phyloP scores from a whole-genome alignment of 2,888 invertebrate species.

The Teinopalpus imperialis region DNA sequence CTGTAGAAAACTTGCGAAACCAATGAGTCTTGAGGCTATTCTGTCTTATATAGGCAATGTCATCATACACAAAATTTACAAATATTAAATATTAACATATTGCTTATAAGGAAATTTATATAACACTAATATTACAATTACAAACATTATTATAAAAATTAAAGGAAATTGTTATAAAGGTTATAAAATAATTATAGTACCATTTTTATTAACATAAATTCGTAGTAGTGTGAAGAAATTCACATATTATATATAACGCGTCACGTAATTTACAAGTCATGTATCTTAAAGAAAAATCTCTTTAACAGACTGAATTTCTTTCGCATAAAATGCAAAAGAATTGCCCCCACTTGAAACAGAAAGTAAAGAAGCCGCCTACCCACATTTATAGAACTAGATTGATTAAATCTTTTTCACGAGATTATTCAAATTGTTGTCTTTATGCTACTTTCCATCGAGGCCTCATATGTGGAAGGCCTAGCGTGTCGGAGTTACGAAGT shows the following conservation, averaged over 20 bases:
- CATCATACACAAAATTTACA: no score
- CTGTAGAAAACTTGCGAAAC: no score
- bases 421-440: constrained; percentile 38
- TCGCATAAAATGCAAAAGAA: constrained; percentile 21
- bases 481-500: no score
- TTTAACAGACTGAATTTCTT: constrained; percentile 28
- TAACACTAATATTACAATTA: constrained; percentile 3
- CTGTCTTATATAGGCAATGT: no score
- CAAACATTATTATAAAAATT: not conserved
- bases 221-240: not conserved
- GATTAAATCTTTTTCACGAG: constrained; percentile 31
- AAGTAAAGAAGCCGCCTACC: constrained; percentile 27
- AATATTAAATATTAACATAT: constrained; percentile 4
- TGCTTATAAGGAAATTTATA: constrained; percentile 1
- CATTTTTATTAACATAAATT: not conserved
- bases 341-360: constrained; percentile 28
- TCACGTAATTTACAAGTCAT: constrained; percentile 23
- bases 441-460: no score
- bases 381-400: constrained; percentile 32
- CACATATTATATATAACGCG: not conserved
- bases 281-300: constrained; percentile 20
- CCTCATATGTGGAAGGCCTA: no score
- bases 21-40: no score
- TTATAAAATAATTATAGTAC: not conserved
- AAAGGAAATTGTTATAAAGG: no score